Evolutionary conservation across 2,888 invertebrate species (phyloP), one percentile per base, ranked within the genome.

Genomic region (Lepas anatifera): DNA sequence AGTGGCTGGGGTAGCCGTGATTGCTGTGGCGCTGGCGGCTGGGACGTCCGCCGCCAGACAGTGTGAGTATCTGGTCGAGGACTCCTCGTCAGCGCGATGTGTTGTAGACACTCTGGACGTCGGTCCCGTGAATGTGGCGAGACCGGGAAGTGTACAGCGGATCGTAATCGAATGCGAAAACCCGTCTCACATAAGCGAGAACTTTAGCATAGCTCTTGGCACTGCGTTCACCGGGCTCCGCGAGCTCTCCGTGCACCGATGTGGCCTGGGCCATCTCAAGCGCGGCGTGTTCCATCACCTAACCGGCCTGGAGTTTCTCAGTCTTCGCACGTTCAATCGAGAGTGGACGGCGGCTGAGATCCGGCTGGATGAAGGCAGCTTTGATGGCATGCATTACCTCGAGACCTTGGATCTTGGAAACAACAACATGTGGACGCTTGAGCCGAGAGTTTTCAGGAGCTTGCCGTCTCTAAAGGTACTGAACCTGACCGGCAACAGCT

Each of bases 401-500:
- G 74, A 74, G 68, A 37, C 71, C 10, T 73, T 77, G 11, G 73
- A 75, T 70, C 64, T 74, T 29, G 70, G 73, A 46, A 69, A 72
- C 50, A 73, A 74, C 66, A 72, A 74, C 68, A 68, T 78, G n/a
- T 73, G 74, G 76, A 71, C 72, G 11, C 69, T 78, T 25, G 74
- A 74, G 7, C 71, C 73, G 37, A 73, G 73, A 16, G 69, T 74
- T 25, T 74, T 78, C 50, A 73, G 74, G 58, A 69, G 73, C 39
- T 72, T 77, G 48, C 70, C 72, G 29, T 73, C 73, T 25, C 73
- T 77, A 11, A 75, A 75, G 58, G 58, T 73, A 13, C 73, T 78
- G 3, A 78, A 78, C 68, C 71, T 78, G 37, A 76, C 77, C 10
- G 72, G 76, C 69, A 78, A 78, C 72, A 74, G 75, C 18, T 72